A percentile compares a stretch with the other conserved stretches of the same genome.
These are phyloP conservation scores for Lineus longissimus DNA, from an alignment of 1,140 invertebrate genomes.

Conservation along the genomic window DNA sequence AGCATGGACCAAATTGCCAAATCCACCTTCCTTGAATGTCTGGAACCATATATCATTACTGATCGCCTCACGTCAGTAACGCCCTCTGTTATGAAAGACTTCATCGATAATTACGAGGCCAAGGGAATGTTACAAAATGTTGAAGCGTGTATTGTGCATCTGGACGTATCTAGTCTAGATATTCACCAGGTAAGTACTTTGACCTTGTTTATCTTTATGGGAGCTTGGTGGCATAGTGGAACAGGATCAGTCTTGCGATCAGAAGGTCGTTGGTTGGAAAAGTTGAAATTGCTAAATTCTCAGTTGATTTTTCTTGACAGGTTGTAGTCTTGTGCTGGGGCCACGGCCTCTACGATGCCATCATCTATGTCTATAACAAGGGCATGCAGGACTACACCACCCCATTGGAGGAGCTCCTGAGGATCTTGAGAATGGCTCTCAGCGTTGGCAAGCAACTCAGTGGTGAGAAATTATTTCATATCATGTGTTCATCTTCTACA, in stretches of 20 bases:
- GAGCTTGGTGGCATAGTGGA: background rate
- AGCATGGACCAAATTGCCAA: constrained; percentile 50
- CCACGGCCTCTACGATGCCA: constrained; percentile 76
- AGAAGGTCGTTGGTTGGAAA: background rate
- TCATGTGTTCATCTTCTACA: background rate
- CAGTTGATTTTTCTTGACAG: constrained; percentile 34
- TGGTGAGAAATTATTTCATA: constrained; percentile 22
- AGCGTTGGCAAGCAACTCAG: constrained; percentile 48
- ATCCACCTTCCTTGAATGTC: constrained; percentile 58
- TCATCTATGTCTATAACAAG: constrained; percentile 83
- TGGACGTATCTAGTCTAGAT: constrained; percentile 81
- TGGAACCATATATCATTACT: constrained; percentile 60
- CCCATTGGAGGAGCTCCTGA: constrained; percentile 71
- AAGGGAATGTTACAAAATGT: constrained; percentile 60
- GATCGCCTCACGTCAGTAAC: constrained; percentile 57
- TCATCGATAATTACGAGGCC: constrained; percentile 58
- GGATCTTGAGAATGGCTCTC: constrained; percentile 43
- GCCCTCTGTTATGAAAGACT: constrained; percentile 59
- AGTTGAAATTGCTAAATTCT: background rate
- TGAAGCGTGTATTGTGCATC: constrained; percentile 75
- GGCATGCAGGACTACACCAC: constrained; percentile 79
- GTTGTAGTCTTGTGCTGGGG: constrained; percentile 73
- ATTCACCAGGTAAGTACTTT: constrained; percentile 69
- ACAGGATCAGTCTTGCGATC: background rate
- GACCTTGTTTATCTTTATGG: background rate